These are phyloP conservation scores for Catostomus latipinnis DNA, from an alignment of 2,797 vertebrate genomes.

Conservation along the genomic window DNA sequence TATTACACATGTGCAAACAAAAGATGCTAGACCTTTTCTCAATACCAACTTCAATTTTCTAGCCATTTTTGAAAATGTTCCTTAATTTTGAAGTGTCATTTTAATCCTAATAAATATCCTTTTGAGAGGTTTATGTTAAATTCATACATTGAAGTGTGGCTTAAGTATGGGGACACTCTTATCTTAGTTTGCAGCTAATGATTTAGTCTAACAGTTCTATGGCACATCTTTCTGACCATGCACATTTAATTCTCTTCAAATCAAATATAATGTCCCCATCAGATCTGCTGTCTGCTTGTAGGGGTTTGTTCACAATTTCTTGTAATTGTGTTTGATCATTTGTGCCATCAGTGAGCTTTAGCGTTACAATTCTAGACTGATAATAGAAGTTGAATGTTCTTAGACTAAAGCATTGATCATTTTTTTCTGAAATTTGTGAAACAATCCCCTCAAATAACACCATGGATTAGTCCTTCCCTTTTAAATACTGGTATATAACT, in stretches of 20 bases:
- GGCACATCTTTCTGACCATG: neutral
- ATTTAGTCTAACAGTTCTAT: neutral
- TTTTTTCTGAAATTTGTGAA: constrained; percentile 18
- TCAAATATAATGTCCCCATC: constrained; percentile 46
- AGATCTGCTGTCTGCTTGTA: constrained; percentile 45
- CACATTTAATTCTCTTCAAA: neutral
- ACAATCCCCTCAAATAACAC: too few relatives aligned
- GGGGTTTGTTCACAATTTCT: constrained; percentile 5
- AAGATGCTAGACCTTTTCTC: too few relatives aligned
- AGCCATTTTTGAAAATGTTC: too few relatives aligned
- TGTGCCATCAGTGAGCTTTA: neutral
- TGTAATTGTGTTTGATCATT: neutral
- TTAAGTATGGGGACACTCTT: neutral
- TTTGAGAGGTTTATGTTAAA: too few relatives aligned
- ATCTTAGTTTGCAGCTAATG: too few relatives aligned
- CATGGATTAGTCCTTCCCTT: too few relatives aligned
- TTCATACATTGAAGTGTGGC: too few relatives aligned
- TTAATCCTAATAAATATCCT: too few relatives aligned
- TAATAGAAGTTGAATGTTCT: neutral
- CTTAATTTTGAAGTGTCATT: too few relatives aligned
- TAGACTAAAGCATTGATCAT: neutral
- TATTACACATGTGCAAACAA: too few relatives aligned
- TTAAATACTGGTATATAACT: too few relatives aligned
- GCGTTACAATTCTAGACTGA: neutral
- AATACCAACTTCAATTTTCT: too few relatives aligned